Evolutionary conservation across 2,888 invertebrate species (phyloP).

Genomic region (Melipona beecheii): DNA sequence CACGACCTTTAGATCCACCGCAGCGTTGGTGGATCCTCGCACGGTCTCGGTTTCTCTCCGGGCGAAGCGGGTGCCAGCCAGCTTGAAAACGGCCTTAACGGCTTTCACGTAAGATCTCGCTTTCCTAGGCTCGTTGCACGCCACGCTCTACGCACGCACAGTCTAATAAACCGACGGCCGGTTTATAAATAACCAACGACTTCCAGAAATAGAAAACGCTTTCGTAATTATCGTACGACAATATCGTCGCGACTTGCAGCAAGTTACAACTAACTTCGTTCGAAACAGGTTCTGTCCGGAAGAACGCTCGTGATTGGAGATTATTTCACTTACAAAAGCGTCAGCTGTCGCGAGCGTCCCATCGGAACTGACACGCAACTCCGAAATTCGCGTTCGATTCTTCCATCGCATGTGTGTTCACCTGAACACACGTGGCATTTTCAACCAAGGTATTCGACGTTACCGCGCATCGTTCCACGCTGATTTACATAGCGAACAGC

Average conservation of each 20-base stretch:
- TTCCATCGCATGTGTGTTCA: no score
- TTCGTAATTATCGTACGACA: slow-evolving; percentile 35
- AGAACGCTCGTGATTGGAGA: slow-evolving; percentile 16
- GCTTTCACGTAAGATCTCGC: slow-evolving; percentile 72
- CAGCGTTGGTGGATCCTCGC: slow-evolving; percentile 55
- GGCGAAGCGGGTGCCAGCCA: slow-evolving; percentile 41
- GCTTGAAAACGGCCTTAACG: slow-evolving; percentile 67
- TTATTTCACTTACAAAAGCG: slow-evolving; percentile 24
- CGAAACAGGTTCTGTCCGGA: no score
- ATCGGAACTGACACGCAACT: neutral
- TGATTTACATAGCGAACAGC: slow-evolving; percentile 28
- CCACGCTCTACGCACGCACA: neutral
- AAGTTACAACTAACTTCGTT: slow-evolving; percentile 17
- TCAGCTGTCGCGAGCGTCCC: no score
- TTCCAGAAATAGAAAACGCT: slow-evolving; percentile 67
- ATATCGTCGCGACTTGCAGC: neutral
- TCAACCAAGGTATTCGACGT: slow-evolving; percentile 2
- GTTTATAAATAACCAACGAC: slow-evolving; percentile 65
- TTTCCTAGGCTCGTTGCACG: slow-evolving; percentile 61
- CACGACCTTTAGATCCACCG: slow-evolving; percentile 70
- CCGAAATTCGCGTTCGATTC: neutral
- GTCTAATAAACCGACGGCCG: slow-evolving; percentile 40
- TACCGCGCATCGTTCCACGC: slow-evolving; percentile 6
- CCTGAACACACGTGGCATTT: neutral
- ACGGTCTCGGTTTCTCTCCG: slow-evolving; percentile 63